phyloP scores from a whole-genome alignment of 1,140 invertebrate genomes.

The Acromyrmex charruanus region DNA sequence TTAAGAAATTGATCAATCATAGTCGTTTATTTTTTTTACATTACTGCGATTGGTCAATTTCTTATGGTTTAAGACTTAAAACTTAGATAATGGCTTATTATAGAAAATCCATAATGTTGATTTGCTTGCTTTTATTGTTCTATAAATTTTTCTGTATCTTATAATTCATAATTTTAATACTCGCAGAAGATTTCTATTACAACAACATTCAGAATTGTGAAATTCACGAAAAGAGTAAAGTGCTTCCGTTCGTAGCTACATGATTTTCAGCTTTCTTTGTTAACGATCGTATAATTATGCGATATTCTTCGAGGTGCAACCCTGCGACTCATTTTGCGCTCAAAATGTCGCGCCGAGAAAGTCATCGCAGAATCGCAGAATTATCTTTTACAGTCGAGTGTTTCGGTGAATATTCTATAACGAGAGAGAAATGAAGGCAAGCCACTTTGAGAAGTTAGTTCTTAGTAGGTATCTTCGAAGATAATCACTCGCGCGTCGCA shows the following conservation, averaged over 20 bases:
- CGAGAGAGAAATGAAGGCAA: conserved; percentile 18
- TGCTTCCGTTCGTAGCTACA: neutral
- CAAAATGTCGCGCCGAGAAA: conserved; percentile 30
- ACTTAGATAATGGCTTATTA: too few relatives aligned
- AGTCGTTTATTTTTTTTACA: too few relatives aligned
- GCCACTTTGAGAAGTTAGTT: conserved; percentile 36
- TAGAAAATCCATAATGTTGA: too few relatives aligned
- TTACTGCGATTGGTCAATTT: too few relatives aligned
- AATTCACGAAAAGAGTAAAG: neutral
- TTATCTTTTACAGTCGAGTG: conserved; percentile 40
- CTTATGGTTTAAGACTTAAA: too few relatives aligned
- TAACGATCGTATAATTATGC: conserved; percentile 34
- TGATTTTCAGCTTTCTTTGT: conserved; percentile 31
- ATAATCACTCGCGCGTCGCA: conserved; percentile 60
- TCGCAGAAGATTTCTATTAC: neutral
- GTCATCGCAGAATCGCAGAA: neutral
- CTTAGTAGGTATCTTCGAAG: conserved; percentile 36
- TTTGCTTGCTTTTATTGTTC: too few relatives aligned
- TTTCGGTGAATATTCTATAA: conserved; percentile 50
- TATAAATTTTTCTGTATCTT: too few relatives aligned
- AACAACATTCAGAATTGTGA: neutral
- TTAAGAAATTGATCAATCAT: too few relatives aligned
- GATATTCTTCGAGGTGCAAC: conserved; percentile 17
- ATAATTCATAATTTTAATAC: neutral
- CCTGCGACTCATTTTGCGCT: neutral